Evolutionary conservation across 1,140 invertebrate species (phyloP).

Genomic region (Panagrolaimus sp.): DNA sequence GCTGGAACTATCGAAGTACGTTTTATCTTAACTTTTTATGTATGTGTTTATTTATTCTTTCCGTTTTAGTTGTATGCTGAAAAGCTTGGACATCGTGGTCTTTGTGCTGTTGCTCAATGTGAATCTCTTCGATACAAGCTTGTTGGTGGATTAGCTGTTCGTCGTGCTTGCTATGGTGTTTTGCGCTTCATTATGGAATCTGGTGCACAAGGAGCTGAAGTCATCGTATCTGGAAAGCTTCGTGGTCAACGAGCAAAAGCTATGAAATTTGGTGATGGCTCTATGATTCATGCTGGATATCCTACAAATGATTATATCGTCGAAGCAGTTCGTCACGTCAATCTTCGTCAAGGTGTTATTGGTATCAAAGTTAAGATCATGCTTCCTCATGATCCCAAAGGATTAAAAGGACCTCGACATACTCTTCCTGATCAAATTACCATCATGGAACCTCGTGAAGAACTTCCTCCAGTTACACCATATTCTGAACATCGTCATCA

Average conservation of each 20-base stretch:
- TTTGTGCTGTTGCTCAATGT: conserved; percentile 97
- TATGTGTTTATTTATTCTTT: conserved; percentile 19
- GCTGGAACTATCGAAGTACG: conserved; percentile 78
- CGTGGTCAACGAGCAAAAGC: conserved; percentile 97
- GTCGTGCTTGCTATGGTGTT: conserved; percentile 94
- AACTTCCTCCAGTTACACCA: conserved; percentile 45
- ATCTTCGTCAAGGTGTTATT: conserved; percentile 83
- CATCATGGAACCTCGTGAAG: conserved; percentile 50
- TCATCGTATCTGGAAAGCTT: conserved; percentile 96
- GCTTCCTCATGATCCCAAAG: conserved; percentile 92
- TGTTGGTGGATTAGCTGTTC: conserved; percentile 83
- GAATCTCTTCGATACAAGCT: conserved; percentile 97
- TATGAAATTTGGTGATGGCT: conserved; percentile 99
- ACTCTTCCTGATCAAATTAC: conserved; percentile 77
- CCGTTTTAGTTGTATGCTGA: conserved; percentile 79
- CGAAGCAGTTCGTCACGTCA: conserved; percentile 90
- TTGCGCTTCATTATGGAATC: conserved; percentile 99
- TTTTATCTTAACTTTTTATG: background rate
- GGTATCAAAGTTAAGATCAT: conserved; percentile 98
- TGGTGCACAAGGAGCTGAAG: conserved; percentile 89
- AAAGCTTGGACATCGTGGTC: conserved; percentile 91
- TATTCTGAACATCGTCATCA: conserved; percentile 51
- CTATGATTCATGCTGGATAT: conserved; percentile 98
- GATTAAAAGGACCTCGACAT: conserved; percentile 92
- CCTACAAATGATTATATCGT: conserved; percentile 97